Percentiles rank a stretch among this genome's conserved stretches.
Conservation (phyloP, 2,888 invertebrate genomes). For the Colostygia pectinataria region DNA sequence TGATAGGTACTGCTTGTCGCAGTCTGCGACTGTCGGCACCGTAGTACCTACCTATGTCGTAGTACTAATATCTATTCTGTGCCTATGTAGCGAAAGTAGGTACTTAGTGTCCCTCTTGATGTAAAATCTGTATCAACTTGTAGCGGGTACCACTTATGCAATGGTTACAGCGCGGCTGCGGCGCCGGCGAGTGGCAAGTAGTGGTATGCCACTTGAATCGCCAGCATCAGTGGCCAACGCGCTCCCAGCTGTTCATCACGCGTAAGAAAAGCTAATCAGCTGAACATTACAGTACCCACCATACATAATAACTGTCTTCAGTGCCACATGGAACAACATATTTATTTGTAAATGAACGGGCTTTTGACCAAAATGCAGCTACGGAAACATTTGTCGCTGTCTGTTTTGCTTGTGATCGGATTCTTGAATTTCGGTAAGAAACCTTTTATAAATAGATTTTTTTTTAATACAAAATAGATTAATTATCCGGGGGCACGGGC, state of each 20-base stretch:
- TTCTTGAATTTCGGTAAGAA: constrained; percentile 49
- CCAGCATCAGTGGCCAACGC: constrained; percentile 59
- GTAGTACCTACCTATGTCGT: too few species aligned
- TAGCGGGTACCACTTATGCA: constrained; percentile 59
- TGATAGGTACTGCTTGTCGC: constrained; percentile 23
- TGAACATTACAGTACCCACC: constrained; percentile 21
- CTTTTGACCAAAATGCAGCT: constrained; percentile 41
- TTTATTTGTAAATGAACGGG: constrained; percentile 12
- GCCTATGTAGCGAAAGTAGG: constrained; percentile 74
- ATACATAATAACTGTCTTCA: not conserved
- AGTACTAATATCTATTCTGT: too few species aligned
- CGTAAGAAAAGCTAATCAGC: constrained; percentile 30
- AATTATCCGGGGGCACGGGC: too few species aligned
- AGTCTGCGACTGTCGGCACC: too few species aligned
- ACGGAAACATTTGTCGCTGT: constrained; percentile 38
- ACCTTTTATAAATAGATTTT: not conserved
- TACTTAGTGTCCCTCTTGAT: constrained; percentile 77
- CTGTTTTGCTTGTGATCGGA: constrained; percentile 44
- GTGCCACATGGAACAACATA: constrained; percentile 4
- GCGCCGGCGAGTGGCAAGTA: constrained; percentile 14
- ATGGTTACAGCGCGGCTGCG: constrained; percentile 39
- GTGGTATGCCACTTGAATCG: constrained; percentile 41
- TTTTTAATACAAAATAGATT: not conserved
- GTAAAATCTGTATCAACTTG: constrained; percentile 77
- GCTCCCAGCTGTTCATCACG: constrained; percentile 47